phyloP scores from a whole-genome alignment of 2,797 vertebrate genomes.

The Adrianichthys oophorus region DNA sequence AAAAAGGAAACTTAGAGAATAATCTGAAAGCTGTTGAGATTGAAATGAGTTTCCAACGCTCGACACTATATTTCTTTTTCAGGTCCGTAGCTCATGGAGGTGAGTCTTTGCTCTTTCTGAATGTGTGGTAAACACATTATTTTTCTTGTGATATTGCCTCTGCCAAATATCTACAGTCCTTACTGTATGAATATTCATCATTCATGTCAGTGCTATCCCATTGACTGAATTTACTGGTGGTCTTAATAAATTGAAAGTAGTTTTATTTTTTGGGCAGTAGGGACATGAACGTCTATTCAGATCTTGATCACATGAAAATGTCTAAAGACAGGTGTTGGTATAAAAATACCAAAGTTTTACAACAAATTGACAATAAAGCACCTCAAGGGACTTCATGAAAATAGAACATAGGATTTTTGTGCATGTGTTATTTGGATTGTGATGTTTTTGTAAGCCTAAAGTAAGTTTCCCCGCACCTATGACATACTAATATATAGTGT shows the following conservation, averaged over 20 bases:
- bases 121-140: slow-evolving; percentile 39
- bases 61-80: slow-evolving; percentile 50
- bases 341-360: too few species aligned
- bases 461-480: too few species aligned
- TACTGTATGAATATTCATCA: slow-evolving; percentile 14
- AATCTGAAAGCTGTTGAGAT: slow-evolving; percentile 66
- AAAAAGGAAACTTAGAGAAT: slow-evolving; percentile 53
- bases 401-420: too few species aligned
- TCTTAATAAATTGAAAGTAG: background rate
- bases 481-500: too few species aligned
- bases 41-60: slow-evolving; percentile 66
- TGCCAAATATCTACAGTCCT: slow-evolving; percentile 20
- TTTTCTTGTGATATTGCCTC: slow-evolving; percentile 32
- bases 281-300: too few species aligned
- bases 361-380: too few species aligned
- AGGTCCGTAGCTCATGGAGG: slow-evolving; percentile 39
- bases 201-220: slow-evolving; percentile 11
- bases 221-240: slow-evolving; percentile 1
- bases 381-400: too few species aligned
- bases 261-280: too few species aligned
- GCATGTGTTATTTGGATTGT: too few species aligned
- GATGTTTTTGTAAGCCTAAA: too few species aligned
- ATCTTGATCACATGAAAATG: too few species aligned
- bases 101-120: slow-evolving; percentile 28
- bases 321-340: too few species aligned